Percentiles rank a stretch among this genome's conserved stretches.
phyloP scores from a whole-genome alignment of 2,797 vertebrate genomes.

The Thunnus albacares region DNA sequence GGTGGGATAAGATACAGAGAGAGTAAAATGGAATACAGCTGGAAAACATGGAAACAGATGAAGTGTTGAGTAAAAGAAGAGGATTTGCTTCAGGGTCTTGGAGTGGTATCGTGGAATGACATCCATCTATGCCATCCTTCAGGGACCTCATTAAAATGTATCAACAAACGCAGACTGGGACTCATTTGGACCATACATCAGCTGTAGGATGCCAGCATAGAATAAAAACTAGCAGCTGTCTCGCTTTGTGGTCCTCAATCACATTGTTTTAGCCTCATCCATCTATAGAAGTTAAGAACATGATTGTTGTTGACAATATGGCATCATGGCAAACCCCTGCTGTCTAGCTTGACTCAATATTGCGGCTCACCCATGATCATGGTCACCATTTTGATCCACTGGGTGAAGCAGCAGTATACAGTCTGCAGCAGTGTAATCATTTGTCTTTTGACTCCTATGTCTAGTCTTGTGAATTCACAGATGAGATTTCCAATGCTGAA shows the following conservation, averaged over 20 bases:
- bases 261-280: conserved; percentile 25
- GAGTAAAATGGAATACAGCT: conserved; percentile 35
- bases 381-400: conserved; percentile 21
- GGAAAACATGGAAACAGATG: conserved; percentile 29
- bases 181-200: conserved; percentile 54
- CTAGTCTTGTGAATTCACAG: conserved; percentile 22
- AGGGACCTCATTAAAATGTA: conserved; percentile 69
- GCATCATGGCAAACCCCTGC: conserved; percentile 1
- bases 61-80: conserved; percentile 29
- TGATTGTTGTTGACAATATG: conserved; percentile 24
- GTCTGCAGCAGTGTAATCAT: background rate
- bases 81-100: conserved; percentile 48
- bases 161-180: conserved; percentile 54
- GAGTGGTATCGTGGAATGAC: conserved; percentile 47
- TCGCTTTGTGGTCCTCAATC: conserved; percentile 31
- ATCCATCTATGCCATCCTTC: conserved; percentile 58
- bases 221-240: conserved; percentile 26
- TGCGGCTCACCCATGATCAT: conserved; percentile 3
- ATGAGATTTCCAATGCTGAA: conserved; percentile 16
- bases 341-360: conserved; percentile 25
- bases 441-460: conserved; percentile 27
- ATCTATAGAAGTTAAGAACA: conserved; percentile 12
- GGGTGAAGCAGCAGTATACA: background rate
- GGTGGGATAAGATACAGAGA: conserved; percentile 22
- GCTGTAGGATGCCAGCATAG: conserved; percentile 27